phyloP scores from a whole-genome alignment of 64 coral and sea anemone genomes.

The Montipora capricornis region DNA sequence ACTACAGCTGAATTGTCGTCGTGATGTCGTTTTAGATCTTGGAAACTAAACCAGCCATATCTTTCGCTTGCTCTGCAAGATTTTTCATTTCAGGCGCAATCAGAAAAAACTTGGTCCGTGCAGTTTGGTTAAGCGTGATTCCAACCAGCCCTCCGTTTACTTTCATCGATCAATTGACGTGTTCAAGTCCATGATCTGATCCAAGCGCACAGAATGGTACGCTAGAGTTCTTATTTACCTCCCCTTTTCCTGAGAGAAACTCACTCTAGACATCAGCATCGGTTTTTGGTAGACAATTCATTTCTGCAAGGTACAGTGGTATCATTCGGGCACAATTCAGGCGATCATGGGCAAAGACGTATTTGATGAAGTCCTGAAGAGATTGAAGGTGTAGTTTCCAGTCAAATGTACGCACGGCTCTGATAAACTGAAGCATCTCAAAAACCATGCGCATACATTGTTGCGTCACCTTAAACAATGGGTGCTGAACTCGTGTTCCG shows the following conservation, averaged over 20 bases:
- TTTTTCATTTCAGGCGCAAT: constrained; percentile 12
- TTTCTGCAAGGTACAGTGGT: constrained; percentile 40
- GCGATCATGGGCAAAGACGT: constrained; percentile 30
- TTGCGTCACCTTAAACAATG: background rate
- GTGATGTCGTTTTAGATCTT: constrained; percentile 37
- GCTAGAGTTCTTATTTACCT: constrained; percentile 19
- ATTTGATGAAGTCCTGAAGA: background rate
- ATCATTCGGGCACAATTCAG: constrained; percentile 23
- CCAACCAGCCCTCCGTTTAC: constrained; percentile 15
- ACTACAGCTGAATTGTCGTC: constrained; percentile 28
- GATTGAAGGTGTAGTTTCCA: background rate
- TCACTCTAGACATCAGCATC: constrained; percentile 10
- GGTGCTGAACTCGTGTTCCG: background rate
- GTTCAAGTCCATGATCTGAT: constrained; percentile 24
- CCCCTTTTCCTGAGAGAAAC: constrained; percentile 23
- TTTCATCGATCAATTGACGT: constrained; percentile 32
- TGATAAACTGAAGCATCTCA: constrained; percentile 1
- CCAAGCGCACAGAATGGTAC: constrained; percentile 39
- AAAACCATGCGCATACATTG: constrained; percentile 12
- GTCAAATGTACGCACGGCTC: background rate
- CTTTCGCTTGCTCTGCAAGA: constrained; percentile 32
- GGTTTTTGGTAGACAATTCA: background rate
- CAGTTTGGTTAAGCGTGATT: constrained; percentile 33
- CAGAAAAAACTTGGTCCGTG: background rate
- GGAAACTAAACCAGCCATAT: constrained; percentile 37